Evolutionary conservation across 2,888 invertebrate species (phyloP).

Genomic region (Pseudococcus longispinus): DNA sequence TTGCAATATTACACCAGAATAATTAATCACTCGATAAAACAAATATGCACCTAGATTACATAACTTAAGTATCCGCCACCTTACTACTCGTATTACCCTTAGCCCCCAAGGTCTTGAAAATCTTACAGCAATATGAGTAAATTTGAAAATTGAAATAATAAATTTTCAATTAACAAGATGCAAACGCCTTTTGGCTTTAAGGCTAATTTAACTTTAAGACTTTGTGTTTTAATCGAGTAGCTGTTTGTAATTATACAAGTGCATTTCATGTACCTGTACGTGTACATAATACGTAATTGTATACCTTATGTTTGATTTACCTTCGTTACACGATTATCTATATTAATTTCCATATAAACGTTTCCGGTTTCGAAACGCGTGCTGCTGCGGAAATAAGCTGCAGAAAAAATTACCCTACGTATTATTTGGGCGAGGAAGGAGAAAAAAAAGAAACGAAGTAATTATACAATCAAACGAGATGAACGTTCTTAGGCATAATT

Average conservation of each 20-base stretch:
- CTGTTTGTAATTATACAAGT: not conserved
- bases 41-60: not conserved
- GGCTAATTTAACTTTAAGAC: not conserved
- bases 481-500: constrained; percentile 1
- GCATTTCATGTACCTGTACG: not conserved
- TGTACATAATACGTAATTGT: not conserved
- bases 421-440: not conserved
- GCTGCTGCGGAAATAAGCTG: not conserved
- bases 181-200: not conserved
- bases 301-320: not conserved
- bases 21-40: not conserved
- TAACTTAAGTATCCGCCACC: not conserved
- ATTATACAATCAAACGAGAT: constrained; percentile 5
- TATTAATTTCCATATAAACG: not conserved
- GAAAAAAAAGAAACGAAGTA: not conserved
- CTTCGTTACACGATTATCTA: not conserved
- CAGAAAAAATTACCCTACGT: not conserved
- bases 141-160: not conserved
- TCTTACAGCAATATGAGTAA: not conserved
- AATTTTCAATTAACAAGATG: not conserved
- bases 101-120: not conserved
- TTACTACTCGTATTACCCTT: not conserved
- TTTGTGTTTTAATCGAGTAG: not conserved
- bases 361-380: not conserved
- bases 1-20: not conserved